Evolutionary conservation across 2,113 vertebrate species (phyloP).

Genomic region (Anolis sagrei): DNA sequence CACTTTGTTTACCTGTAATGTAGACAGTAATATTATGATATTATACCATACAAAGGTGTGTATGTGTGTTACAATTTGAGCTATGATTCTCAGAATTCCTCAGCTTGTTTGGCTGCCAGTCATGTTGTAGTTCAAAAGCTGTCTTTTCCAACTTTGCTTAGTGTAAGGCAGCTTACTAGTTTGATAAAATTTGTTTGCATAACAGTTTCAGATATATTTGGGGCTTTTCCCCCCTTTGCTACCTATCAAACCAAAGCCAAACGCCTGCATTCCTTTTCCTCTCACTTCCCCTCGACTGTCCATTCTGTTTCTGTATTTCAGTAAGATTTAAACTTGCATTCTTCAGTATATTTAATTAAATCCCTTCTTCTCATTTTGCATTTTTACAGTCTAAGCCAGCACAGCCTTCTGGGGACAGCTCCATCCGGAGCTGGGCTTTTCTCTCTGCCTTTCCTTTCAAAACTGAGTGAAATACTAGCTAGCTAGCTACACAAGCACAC

Average conservation of each 20-base stretch:
- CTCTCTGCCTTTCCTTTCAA: not conserved
- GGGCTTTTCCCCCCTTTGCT: not conserved
- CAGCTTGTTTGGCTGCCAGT: no score
- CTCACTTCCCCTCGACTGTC: no score
- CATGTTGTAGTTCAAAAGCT: no score
- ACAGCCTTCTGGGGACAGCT: fast-evolving
- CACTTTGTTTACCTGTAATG: no score
- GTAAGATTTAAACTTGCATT: conserved; percentile 31
- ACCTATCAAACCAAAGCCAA: not conserved
- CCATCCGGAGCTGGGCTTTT: not conserved
- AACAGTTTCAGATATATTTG: not conserved
- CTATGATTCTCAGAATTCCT: no score
- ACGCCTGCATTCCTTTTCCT: no score
- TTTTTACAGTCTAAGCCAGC: not conserved
- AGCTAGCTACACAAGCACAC: not conserved
- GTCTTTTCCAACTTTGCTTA: no score
- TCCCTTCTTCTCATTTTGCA: conserved; percentile 20
- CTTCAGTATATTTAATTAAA: conserved; percentile 13
- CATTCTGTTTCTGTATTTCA: not conserved
- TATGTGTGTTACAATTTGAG: no score
- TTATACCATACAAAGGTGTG: no score
- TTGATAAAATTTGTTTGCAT: not conserved
- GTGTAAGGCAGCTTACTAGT: not conserved
- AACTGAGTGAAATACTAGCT: not conserved
- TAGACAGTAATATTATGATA: no score